Evolutionary conservation across 1,140 invertebrate genomes (phyloP).

Genomic region (Drosophila pallidifrons): DNA sequence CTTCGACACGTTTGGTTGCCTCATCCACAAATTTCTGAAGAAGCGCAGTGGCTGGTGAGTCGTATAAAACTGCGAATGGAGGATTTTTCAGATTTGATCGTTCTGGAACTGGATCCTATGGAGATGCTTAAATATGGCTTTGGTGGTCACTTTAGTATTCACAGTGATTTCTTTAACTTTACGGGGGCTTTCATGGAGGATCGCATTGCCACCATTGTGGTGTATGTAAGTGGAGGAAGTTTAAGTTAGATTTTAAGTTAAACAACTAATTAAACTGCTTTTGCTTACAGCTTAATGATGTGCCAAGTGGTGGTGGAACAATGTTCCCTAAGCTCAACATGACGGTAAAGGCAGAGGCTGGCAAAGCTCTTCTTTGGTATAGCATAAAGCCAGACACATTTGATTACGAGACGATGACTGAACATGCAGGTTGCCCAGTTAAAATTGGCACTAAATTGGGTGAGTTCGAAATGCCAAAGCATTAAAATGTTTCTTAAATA

Average conservation of each 20-base stretch:
- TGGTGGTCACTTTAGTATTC: conserved; percentile 89
- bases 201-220: conserved; percentile 56
- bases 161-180: conserved; percentile 87
- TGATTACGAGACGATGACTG: background rate
- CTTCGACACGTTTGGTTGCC: conserved; percentile 97
- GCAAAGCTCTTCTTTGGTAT: conserved; percentile 46
- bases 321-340: conserved; percentile 14
- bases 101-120: conserved; percentile 85
- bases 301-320: conserved; percentile 43
- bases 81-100: conserved; percentile 88
- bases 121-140: conserved; percentile 89
- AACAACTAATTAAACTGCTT: no score
- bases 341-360: conserved; percentile 32
- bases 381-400: conserved; percentile 29
- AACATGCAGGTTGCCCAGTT: conserved; percentile 47
- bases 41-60: conserved; percentile 86
- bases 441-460: conserved; percentile 25
- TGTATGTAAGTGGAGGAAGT: conserved; percentile 56
- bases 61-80: conserved; percentile 89
- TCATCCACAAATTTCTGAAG: accelerated
- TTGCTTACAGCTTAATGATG: conserved; percentile 50
- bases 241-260: no score
- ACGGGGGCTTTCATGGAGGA: conserved; percentile 28
- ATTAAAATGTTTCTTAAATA: no score
- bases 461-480: background rate